Evolutionary conservation across 2,888 invertebrate genomes (phyloP).

Genomic region (Mesochorus sp.): DNA sequence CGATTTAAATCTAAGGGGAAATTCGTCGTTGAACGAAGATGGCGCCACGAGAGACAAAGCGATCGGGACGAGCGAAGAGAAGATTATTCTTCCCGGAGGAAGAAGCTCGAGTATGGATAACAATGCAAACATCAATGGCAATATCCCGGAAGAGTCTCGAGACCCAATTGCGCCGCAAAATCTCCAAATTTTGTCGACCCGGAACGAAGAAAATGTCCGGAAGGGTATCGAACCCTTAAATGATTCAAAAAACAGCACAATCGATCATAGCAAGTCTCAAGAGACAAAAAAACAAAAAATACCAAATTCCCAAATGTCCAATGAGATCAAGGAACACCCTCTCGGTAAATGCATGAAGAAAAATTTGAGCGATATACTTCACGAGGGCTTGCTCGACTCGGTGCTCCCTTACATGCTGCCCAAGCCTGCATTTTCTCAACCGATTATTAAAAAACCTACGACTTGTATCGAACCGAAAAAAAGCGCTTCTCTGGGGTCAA

Average conservation of each 20-base stretch:
- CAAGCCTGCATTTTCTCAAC: conserved; percentile 84
- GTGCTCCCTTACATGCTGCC: conserved; percentile 90
- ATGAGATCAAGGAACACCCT: conserved; percentile 68
- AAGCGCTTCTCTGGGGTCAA: conserved; percentile 80
- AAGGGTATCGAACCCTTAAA: conserved; percentile 1
- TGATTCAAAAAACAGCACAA: conserved; percentile 22
- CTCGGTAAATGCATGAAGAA: conserved; percentile 78
- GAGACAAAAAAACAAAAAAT: conserved; percentile 55
- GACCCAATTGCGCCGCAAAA: not conserved
- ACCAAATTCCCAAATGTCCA: conserved; percentile 27
- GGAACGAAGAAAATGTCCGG: not conserved
- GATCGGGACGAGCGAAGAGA: conserved; percentile 61
- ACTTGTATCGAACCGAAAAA: conserved; percentile 83
- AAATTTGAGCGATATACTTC: conserved; percentile 86
- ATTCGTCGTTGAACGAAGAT: conserved; percentile 67
- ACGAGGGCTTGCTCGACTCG: conserved; percentile 92
- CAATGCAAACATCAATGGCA: not conserved
- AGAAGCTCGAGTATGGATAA: not conserved
- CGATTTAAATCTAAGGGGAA: conserved; percentile 76
- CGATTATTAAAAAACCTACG: conserved; percentile 84
- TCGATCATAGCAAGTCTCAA: conserved; percentile 24
- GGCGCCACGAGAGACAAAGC: conserved; percentile 48
- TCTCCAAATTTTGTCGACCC: not conserved
- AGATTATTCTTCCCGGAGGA: conserved; percentile 13
- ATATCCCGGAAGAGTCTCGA: not conserved